phyloP scores from a whole-genome alignment of 1,140 invertebrate genomes.

The Diorhabda carinulata region DNA sequence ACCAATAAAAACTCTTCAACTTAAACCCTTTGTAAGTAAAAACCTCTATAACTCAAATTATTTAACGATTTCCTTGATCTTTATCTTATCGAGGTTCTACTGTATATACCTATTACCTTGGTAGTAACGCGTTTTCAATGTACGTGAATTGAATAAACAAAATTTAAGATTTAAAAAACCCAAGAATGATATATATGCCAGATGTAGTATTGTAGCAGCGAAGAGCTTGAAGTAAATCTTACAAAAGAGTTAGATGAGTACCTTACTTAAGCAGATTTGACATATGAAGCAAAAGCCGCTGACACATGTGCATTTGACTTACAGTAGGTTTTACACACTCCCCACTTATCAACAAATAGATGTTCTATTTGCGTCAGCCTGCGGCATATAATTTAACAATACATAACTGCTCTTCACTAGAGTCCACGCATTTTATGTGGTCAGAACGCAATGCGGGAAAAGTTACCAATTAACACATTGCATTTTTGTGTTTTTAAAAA shows the following conservation, averaged over 20 bases:
- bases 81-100: no score
- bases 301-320: not conserved
- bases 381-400: not conserved
- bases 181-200: not conserved
- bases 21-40: no score
- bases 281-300: no score
- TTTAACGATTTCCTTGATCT: no score
- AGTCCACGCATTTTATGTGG: not conserved
- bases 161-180: slow-evolving; percentile 4
- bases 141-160: not conserved
- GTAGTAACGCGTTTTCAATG: not conserved
- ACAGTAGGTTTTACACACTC: not conserved
- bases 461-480: not conserved
- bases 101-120: no score
- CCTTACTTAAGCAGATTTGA: not conserved
- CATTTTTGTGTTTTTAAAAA: not conserved
- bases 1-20: no score
- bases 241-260: not conserved
- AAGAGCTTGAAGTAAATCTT: not conserved
- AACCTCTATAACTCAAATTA: no score
- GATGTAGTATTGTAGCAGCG: not conserved
- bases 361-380: not conserved
- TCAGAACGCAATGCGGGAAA: not conserved
- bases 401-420: not conserved
- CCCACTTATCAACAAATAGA: not conserved